phyloP scores from a whole-genome alignment of 2,797 vertebrate genomes.

The Sarcoramphus papa region DNA sequence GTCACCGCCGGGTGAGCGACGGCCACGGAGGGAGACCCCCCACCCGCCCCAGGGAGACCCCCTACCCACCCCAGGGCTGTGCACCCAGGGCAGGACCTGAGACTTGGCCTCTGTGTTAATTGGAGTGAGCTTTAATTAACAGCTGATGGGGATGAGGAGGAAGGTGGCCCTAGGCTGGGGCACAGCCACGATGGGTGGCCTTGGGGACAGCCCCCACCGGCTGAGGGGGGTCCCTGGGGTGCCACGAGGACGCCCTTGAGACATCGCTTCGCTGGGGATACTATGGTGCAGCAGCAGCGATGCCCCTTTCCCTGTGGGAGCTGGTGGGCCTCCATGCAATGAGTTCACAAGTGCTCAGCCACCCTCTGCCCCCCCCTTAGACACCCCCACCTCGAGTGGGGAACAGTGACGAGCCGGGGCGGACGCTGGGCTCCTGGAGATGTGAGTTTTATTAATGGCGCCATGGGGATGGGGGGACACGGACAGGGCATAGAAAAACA shows the following conservation, averaged over 20 bases:
- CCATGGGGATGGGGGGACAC: neutral
- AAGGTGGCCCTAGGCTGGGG: neutral
- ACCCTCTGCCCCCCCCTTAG: no score
- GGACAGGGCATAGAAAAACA: neutral
- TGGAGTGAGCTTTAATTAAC: neutral
- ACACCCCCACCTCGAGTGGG: fast-evolving
- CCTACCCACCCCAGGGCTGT: neutral
- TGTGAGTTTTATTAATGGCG: constrained; percentile 60
- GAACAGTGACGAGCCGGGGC: neutral
- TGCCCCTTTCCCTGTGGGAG: no score
- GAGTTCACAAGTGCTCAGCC: neutral
- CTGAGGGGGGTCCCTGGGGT: neutral
- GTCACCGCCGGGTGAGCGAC: fast-evolving
- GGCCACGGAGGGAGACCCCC: neutral
- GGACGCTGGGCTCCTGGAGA: neutral
- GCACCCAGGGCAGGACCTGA: neutral
- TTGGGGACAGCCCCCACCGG: neutral
- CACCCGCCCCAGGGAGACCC: neutral
- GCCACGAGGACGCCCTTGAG: neutral
- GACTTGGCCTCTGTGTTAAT: neutral
- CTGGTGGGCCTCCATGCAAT: fast-evolving
- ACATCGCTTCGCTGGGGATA: neutral
- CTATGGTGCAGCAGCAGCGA: neutral
- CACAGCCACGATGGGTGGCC: neutral
- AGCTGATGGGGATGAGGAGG: no score